Conservation (phyloP, 2,888 invertebrate species). For the Cyrtodaria siliqua region DNA sequence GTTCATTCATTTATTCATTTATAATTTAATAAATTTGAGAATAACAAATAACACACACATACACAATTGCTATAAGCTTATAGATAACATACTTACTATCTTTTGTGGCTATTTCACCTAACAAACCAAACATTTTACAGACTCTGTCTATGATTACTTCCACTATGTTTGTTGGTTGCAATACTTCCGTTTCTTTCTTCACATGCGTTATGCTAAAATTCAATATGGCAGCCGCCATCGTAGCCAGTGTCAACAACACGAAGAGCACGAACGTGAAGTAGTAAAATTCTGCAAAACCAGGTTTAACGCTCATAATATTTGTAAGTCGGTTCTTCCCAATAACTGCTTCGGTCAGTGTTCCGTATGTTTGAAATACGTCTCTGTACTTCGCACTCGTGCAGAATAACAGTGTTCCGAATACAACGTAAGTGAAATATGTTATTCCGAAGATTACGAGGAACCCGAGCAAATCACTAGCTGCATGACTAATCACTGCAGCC, state of each 20-base stretch:
- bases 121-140: not conserved
- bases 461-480: slow-evolving; percentile 84
- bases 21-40: too few relatives aligned
- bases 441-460: slow-evolving; percentile 86
- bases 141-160: not conserved
- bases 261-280: too few relatives aligned
- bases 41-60: too few relatives aligned
- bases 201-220: slow-evolving; percentile 73
- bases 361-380: slow-evolving; percentile 82
- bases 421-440: too few relatives aligned
- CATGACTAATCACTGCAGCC: slow-evolving; percentile 84
- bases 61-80: too few relatives aligned
- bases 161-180: not conserved
- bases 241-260: slow-evolving; percentile 73
- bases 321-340: slow-evolving; percentile 73
- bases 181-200: slow-evolving; percentile 28
- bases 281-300: too few relatives aligned
- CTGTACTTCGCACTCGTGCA: slow-evolving; percentile 79
- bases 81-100: too few relatives aligned
- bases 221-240: slow-evolving; percentile 75
- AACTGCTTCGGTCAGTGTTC: slow-evolving; percentile 86
- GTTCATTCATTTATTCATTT: too few relatives aligned
- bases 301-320: slow-evolving; percentile 71
- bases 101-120: too few relatives aligned
- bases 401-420: slow-evolving; percentile 83